Conservation (phyloP, 2,113 vertebrate species). For the Macquaria australasica region DNA sequence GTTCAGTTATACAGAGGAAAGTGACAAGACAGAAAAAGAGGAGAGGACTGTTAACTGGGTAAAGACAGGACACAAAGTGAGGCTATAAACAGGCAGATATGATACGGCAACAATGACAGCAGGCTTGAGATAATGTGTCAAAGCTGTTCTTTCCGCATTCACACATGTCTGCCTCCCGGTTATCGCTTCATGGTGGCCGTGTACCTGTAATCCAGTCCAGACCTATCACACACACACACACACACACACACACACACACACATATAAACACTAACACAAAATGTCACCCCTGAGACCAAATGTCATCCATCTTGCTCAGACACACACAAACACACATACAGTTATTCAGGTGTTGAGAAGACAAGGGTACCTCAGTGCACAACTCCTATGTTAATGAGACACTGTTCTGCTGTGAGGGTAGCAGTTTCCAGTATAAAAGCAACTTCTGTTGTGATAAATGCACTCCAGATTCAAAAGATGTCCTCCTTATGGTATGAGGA, state of each 20-base stretch:
- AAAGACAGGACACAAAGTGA: not conserved
- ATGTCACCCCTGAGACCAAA: conserved; percentile 22
- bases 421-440: not conserved
- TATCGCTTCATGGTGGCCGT: conserved; percentile 16
- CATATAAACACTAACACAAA: conserved; percentile 3
- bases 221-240: not conserved
- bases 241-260: no score
- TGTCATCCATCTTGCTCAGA: conserved; percentile 1
- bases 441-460: not conserved
- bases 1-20: not conserved
- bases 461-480: not conserved
- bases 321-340: conserved; percentile 8
- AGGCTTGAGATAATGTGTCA: conserved; percentile 34
- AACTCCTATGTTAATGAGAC: not conserved
- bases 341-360: not conserved
- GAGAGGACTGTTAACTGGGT: not conserved
- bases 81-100: conserved; percentile 22
- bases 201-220: conserved; percentile 30
- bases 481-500: no score
- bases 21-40: not conserved
- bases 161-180: conserved; percentile 39
- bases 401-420: not conserved
- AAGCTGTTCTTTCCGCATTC: conserved; percentile 29
- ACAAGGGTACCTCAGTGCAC: not conserved
- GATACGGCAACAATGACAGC: conserved; percentile 20